These are phyloP conservation scores for Troglohyphantes excavatus DNA, from an alignment of 2,888 invertebrate species.

Conservation along the genomic window DNA sequence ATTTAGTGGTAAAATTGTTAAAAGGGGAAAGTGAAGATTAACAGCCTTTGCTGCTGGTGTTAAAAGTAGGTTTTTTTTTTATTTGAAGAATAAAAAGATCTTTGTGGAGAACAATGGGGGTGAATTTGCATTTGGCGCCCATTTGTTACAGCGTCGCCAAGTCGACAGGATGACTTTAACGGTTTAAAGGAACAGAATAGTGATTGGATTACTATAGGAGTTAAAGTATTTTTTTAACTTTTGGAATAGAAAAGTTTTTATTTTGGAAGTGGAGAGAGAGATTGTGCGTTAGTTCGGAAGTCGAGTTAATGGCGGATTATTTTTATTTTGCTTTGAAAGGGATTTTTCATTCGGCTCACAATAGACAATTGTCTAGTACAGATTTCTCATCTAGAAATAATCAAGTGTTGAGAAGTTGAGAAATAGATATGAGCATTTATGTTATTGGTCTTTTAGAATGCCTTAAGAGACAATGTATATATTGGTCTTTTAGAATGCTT, in stretches of 20 bases:
- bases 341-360: neutral
- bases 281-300: slow-evolving; percentile 4
- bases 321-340: neutral
- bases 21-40: slow-evolving; percentile 54
- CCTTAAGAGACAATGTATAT: too few relatives aligned
- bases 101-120: slow-evolving; percentile 4
- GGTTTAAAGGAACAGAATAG: slow-evolving; percentile 43
- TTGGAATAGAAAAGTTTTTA: neutral
- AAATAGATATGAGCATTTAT: too few relatives aligned
- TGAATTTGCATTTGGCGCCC: slow-evolving; percentile 40
- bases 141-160: slow-evolving; percentile 27
- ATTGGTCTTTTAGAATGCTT: too few relatives aligned
- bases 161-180: slow-evolving; percentile 19
- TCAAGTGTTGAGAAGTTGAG: neutral
- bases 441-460: too few relatives aligned
- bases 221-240: neutral
- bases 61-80: neutral
- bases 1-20: slow-evolving; percentile 62
- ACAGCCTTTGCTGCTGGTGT: slow-evolving; percentile 21
- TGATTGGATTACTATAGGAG: slow-evolving; percentile 37
- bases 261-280: slow-evolving; percentile 4
- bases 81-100: slow-evolving; percentile 2
- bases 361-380: neutral
- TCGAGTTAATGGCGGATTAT: neutral
- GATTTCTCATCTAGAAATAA: slow-evolving; percentile 10